A percentile compares a stretch with the other conserved stretches of the same genome.
Evolutionary conservation across 1,140 invertebrate genomes (phyloP).

Genomic region (Apocrypta bakeri): DNA sequence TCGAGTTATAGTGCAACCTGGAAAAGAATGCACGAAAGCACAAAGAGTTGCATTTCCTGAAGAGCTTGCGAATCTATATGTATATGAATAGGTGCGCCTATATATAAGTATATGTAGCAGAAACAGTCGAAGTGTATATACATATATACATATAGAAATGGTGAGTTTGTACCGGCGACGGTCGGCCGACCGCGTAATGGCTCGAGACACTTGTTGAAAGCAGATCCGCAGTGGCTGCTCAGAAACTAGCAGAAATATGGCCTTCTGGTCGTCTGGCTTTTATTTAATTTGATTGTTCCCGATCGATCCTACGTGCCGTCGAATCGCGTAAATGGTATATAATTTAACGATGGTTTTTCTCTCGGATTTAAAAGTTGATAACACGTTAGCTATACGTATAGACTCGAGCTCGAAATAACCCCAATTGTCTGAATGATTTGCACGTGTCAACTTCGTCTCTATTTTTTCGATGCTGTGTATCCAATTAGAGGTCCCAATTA

Average conservation of each 20-base stretch:
- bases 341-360: too few relatives aligned
- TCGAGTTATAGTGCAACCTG: conserved; percentile 19
- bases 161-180: conserved; percentile 49
- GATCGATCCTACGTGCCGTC: too few relatives aligned
- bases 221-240: conserved; percentile 1
- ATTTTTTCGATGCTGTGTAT: neutral
- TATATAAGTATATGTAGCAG: too few relatives aligned
- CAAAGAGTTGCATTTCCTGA: neutral
- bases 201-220: conserved; percentile 51
- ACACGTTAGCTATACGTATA: too few relatives aligned
- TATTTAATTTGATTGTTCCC: too few relatives aligned
- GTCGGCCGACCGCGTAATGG: conserved; percentile 21
- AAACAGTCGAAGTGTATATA: too few relatives aligned
- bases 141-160: conserved; percentile 1
- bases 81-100: too few relatives aligned
- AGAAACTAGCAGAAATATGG: conserved; percentile 9
- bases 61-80: neutral
- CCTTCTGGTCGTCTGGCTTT: too few relatives aligned
- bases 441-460: neutral
- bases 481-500: conserved; percentile 30
- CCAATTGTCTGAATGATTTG: neutral
- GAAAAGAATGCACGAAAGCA: neutral
- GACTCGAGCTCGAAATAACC: too few relatives aligned
- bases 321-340: too few relatives aligned
- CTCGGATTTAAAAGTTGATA: too few relatives aligned